Conservation (phyloP, 2,113 vertebrate species). For the Rhinolophus sinicus region DNA sequence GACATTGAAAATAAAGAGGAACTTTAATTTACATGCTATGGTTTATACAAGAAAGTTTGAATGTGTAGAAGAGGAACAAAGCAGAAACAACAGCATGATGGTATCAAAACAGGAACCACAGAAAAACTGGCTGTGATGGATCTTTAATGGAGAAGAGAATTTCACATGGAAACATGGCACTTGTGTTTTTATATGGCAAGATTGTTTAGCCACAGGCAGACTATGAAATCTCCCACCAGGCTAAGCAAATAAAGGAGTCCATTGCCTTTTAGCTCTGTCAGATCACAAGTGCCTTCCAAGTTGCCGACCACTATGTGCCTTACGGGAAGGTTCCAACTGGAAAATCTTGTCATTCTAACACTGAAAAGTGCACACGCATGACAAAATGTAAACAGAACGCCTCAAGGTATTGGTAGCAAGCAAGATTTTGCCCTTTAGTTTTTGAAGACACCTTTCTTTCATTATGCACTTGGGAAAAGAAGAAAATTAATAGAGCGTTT, state of each 20-base stretch:
- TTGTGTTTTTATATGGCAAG: constrained; percentile 80
- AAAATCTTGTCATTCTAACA: constrained; percentile 93
- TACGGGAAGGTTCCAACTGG: constrained; percentile 90
- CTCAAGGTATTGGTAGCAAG: constrained; percentile 90
- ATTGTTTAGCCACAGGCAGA: constrained; percentile 85
- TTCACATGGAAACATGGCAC: constrained; percentile 81
- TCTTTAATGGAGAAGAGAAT: constrained; percentile 80
- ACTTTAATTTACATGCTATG: neutral
- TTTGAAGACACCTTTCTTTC: constrained; percentile 94
- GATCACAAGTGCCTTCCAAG: constrained; percentile 85
- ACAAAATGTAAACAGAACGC: constrained; percentile 93
- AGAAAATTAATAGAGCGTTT: constrained; percentile 95
- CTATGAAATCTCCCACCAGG: constrained; percentile 87
- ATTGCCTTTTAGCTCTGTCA: constrained; percentile 91
- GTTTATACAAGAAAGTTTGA: neutral
- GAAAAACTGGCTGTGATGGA: constrained; percentile 84
- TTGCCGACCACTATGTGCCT: constrained; percentile 85
- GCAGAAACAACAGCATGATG: neutral
- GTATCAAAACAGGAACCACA: constrained; percentile 57
- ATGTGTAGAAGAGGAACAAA: constrained; percentile 34
- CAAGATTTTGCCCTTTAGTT: constrained; percentile 92
- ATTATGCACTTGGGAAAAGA: constrained; percentile 88
- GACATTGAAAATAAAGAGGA: neutral
- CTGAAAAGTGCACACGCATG: constrained; percentile 96
- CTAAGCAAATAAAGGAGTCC: constrained; percentile 85